Evolutionary conservation across 2,888 invertebrate species (phyloP), one percentile per base, ranked within the genome.

Genomic region (Osmoderma eremita): DNA sequence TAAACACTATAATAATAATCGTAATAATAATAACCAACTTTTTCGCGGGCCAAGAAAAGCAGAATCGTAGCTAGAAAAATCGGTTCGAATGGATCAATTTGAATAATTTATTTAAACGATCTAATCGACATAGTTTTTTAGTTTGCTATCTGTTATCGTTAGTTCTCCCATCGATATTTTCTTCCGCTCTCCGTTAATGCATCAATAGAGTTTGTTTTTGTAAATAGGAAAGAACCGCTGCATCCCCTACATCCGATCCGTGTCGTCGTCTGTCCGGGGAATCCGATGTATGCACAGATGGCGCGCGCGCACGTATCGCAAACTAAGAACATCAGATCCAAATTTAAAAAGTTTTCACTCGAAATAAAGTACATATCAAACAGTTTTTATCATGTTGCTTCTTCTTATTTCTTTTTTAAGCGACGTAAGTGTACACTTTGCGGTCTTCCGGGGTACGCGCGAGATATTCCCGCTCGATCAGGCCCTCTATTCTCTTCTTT

Each of bases 401-500:
- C 5, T 30, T 30, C 30, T 3, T 51, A 6, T 24, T 24, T 48
- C 41, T 39, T 38, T 78, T 82, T 87, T 86, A 97, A 87, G 96
- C 96, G 85, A 97, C 94, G 85, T 97, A 97, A 75, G 94, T 93
- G 87, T 97, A 97, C 79, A 95, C 91, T 88, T 96, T 96, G 85
- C 94, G 90, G 88, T 99, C 98, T 84, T 97, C 96, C 67, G 95
- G 93, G 80, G 97, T 97, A 83, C 99, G 91, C 75, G 97, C 95
- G 81, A 99, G 88, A 86, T 99, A 99, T 86, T 99, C 99, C 75
- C 99, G 88, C 85, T 99, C 99, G 83, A 99, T 99, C 79, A 99
- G 90, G 70, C 97, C 97, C 86, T 99, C 99, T 85, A 99, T 98
- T 82, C 99, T 91, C 84, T 98, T 98, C 87, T 99, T 99, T 82